Evolutionary conservation across 2,888 invertebrate species (phyloP), one percentile per base, ranked within the genome.

Genomic region (Glyphotaelius pellucidus): DNA sequence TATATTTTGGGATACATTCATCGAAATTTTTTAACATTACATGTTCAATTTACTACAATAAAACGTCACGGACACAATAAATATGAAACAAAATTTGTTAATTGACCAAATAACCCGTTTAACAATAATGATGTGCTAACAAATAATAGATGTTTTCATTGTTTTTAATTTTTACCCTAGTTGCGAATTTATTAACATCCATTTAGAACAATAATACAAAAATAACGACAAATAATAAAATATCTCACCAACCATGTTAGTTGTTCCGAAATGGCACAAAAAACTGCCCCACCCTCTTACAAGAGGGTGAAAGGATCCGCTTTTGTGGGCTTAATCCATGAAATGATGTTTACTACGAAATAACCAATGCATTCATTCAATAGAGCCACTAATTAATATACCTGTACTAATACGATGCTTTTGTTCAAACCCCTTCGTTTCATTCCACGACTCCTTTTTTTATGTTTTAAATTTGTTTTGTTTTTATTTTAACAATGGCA

Each of bases 341-440:
- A 80, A 89, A 90, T 32, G 25, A 83, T 90, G 79, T 89, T 67
- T 92, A 90, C 81, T 92, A 67, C 92, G 91, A 89, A 90, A 86
- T 93, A 92, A 92, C 91, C 89, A 93, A 91, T 91, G 92, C 92
- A 93, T 93, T 92, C 79, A 90, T 90, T 90, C 92, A 92, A 91
- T 91, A 88, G 84, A 93, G 86, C 90, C 92, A 92, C 92, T 92
- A 92, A 92, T 92, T 92, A 92, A 79, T 92, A 92, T 89, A 90
- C 90, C 81, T 91, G 35, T 93, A 93, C 93, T 93, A 93, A 93
- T 93, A 91, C 87, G 91, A 92, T 93, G 93, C 93, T 93, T 93
- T 93, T 93, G 91, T 93, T 93, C 88, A 90, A 91, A 88, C 91
- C 93, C 91, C 83, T 89, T 90, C 87, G 91, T 92, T 67, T 93